phyloP scores from a whole-genome alignment of 2,797 vertebrate species.

The Myotis planiceps region DNA sequence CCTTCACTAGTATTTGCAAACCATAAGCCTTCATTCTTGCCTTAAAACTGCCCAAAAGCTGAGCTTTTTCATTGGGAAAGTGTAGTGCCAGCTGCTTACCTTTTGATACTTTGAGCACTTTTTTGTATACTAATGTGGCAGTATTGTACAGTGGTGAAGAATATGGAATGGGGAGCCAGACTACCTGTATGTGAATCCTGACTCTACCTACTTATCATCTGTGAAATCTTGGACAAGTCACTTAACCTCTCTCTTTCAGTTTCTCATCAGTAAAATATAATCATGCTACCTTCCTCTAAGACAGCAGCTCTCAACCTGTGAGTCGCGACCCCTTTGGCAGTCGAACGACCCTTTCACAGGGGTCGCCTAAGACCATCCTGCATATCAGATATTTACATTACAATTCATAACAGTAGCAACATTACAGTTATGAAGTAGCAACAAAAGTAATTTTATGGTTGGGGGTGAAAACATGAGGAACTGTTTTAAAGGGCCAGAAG shows the following conservation, averaged over 20 bases:
- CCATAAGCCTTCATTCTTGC: neutral
- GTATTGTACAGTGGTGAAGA: neutral
- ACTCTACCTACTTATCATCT: neutral
- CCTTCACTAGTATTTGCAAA: neutral
- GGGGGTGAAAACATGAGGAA: no score
- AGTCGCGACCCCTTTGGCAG: no score
- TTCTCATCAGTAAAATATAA: slow-evolving; percentile 1
- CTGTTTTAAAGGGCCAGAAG: no score
- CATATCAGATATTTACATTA: no score
- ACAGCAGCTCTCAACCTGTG: no score
- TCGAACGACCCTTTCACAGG: no score
- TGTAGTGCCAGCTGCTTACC: neutral
- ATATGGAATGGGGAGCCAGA: neutral
- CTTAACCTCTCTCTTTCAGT: neutral
- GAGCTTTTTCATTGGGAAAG: neutral
- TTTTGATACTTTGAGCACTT: neutral
- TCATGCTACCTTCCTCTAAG: neutral
- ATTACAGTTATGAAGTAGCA: no score
- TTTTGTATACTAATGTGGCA: neutral
- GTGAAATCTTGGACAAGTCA: neutral
- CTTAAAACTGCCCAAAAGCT: neutral
- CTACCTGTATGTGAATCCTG: neutral
- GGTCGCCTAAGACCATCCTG: no score
- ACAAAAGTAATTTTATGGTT: no score
- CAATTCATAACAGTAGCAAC: no score